A percentile compares a stretch with the other conserved stretches of the same genome.
Evolutionary conservation across 2,888 invertebrate genomes (phyloP).

Genomic region (Pyrgus malvae): DNA sequence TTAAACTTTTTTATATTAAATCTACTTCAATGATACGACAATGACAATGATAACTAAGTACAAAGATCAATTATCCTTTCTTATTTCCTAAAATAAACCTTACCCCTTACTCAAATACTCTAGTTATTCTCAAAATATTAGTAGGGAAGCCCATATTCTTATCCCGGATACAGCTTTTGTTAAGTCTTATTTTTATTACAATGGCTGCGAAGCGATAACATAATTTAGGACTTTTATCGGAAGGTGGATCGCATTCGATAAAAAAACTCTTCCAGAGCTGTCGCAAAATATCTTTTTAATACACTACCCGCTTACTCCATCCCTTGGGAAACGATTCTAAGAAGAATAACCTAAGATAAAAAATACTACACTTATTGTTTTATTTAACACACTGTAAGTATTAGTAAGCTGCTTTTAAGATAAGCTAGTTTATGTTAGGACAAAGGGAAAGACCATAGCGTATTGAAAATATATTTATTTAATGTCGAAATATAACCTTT

Average conservation of each 20-base stretch:
- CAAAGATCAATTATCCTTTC: too few species aligned
- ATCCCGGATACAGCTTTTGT: too few species aligned
- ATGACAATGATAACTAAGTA: too few species aligned
- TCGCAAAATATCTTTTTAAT: conserved; percentile 19
- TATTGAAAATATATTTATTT: too few species aligned
- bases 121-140: too few species aligned
- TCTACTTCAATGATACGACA: too few species aligned
- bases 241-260: conserved; percentile 21
- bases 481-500: too few species aligned
- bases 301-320: background rate
- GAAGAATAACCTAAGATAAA: conserved; percentile 14
- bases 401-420: background rate
- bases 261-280: conserved; percentile 9
- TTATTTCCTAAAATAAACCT: too few species aligned
- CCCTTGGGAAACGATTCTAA: conserved; percentile 16
- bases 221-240: conserved; percentile 27
- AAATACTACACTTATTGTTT: conserved; percentile 1
- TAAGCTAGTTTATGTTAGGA: background rate
- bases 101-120: too few species aligned
- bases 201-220: conserved; percentile 24
- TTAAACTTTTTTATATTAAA: too few species aligned
- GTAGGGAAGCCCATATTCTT: too few species aligned
- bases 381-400: background rate
- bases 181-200: conserved; percentile 25
- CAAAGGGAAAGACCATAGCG: background rate